Percentiles rank a stretch among this genome's conserved stretches.
These are phyloP conservation scores for Cepaea nemoralis DNA, from an alignment of 1,140 invertebrate species.

Conservation along the genomic window DNA sequence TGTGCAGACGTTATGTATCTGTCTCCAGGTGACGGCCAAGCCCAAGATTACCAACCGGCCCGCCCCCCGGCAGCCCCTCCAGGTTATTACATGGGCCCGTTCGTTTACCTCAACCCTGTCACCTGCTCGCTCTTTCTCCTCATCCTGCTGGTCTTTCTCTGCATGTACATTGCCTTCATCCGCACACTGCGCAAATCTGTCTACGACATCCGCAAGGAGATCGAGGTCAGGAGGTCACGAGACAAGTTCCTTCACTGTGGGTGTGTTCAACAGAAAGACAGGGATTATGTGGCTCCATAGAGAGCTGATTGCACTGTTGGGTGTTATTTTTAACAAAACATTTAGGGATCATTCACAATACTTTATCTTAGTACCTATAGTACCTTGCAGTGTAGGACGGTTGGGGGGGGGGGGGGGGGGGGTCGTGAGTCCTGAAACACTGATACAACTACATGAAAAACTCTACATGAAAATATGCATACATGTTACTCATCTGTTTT, in stretches of 20 bases:
- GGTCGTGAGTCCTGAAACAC: too few species aligned
- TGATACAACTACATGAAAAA: too few species aligned
- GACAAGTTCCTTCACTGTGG: slow-evolving; percentile 16
- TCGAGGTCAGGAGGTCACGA: neutral
- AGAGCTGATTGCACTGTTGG: too few species aligned
- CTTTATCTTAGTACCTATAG: too few species aligned
- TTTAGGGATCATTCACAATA: too few species aligned
- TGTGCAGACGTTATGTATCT: too few species aligned
- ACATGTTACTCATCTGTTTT: too few species aligned
- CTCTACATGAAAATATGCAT: too few species aligned
- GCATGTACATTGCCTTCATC: slow-evolving; percentile 3
- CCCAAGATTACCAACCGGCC: neutral
- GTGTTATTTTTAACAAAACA: too few species aligned
- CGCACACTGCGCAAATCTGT: slow-evolving; percentile 21
- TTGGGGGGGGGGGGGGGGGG: too few species aligned
- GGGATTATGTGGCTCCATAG: neutral
- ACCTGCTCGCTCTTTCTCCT: slow-evolving; percentile 1
- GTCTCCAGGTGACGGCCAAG: neutral
- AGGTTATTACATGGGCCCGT: neutral
- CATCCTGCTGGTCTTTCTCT: neutral
- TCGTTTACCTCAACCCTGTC: slow-evolving; percentile 15
- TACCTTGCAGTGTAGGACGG: too few species aligned
- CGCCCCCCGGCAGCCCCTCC: neutral
- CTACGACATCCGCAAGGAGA: slow-evolving; percentile 17
- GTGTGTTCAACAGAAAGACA: neutral